Evolutionary conservation across 2,888 invertebrate species (phyloP).

Genomic region (Xestia sexstrigata): DNA sequence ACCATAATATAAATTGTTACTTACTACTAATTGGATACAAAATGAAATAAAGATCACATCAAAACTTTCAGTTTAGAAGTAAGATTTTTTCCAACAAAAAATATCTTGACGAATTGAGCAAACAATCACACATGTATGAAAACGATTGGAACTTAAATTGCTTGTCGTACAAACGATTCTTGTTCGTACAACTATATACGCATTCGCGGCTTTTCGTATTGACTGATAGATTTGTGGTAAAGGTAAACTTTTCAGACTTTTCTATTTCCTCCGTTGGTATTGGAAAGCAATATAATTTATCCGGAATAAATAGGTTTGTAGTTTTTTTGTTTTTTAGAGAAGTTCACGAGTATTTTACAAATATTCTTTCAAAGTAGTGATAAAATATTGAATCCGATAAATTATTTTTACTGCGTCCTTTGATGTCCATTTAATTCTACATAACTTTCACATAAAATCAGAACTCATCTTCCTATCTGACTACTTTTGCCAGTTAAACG

Average conservation of each 20-base stretch:
- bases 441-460: background rate
- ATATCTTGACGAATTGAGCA: background rate
- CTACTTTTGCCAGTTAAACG: no score
- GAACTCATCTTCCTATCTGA: background rate
- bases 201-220: slow-evolving; percentile 31
- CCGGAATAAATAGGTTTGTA: background rate
- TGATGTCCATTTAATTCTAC: no score
- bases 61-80: background rate
- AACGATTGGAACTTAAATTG: slow-evolving; percentile 58
- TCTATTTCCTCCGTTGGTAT: slow-evolving; percentile 29
- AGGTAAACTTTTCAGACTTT: slow-evolving; percentile 42
- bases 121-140: slow-evolving; percentile 27
- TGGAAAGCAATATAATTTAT: slow-evolving; percentile 33
- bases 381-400: background rate
- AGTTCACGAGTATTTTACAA: background rate
- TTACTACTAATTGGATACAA: background rate
- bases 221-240: slow-evolving; percentile 30
- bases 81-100: background rate
- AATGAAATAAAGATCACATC: background rate
- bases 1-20: background rate
- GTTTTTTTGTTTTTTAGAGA: background rate
- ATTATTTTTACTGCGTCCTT: no score
- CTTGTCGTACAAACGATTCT: slow-evolving; percentile 49
- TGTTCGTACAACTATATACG: slow-evolving; percentile 23
- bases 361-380: background rate